Percentiles rank a stretch among this genome's conserved stretches.
These are phyloP conservation scores for Cyphomyrus plagiostoma DNA, from an alignment of 2,113 vertebrate species.

Conservation along the genomic window DNA sequence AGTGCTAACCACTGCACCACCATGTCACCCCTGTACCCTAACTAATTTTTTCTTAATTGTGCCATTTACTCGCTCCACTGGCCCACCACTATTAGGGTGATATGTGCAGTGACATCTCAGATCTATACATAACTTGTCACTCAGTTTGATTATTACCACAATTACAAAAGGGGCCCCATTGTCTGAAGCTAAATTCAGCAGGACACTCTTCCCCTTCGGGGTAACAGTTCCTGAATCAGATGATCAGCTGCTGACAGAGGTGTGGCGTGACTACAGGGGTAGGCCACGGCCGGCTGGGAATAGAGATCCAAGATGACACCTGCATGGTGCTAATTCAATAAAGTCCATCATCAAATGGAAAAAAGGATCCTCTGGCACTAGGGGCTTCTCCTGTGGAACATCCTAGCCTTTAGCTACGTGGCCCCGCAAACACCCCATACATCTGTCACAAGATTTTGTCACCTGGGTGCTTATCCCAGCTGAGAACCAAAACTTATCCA, in stretches of 20 bases:
- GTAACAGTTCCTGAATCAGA: neutral
- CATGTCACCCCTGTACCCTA: too few species aligned
- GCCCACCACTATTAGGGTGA: neutral
- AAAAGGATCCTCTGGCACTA: neutral
- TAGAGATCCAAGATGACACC: neutral
- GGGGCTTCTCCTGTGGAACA: neutral
- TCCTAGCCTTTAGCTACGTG: neutral
- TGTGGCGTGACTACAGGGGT: neutral
- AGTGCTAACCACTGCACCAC: too few species aligned
- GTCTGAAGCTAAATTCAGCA: neutral
- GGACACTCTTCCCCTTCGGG: neutral
- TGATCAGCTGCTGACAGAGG: neutral
- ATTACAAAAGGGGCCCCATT: neutral
- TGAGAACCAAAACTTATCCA: neutral
- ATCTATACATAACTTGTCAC: neutral
- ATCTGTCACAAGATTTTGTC: neutral
- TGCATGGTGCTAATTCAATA: neutral
- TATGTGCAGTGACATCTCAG: neutral
- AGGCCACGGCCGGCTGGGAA: neutral
- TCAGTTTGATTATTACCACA: neutral
- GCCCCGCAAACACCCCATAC: neutral
- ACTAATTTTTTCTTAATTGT: neutral
- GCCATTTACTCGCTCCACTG: neutral
- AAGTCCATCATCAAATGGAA: neutral
- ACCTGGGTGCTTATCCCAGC: neutral